Base-by-base conservation (phyloP, 2,797 vertebrate genomes). In the Echeneis naucrates region DNA sequence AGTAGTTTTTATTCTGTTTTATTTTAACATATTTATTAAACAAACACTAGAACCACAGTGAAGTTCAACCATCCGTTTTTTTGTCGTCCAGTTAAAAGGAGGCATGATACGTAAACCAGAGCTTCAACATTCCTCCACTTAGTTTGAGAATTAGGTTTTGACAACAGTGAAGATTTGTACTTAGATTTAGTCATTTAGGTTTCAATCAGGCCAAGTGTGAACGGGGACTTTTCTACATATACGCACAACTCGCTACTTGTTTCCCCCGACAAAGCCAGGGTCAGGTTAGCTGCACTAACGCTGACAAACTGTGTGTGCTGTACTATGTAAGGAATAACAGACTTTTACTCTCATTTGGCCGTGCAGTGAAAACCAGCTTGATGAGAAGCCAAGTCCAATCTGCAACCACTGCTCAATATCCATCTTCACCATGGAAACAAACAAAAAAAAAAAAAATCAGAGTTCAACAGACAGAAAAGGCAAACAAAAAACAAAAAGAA, bases 401-500 rank as follows among this genome's bases (percentile, higher is more conserved):
- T 0, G 53, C 74, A 65, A 60, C n/a, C 30, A 10, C 33, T 16
- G 47, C 55, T 35, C 24, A 70, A 42, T 33, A 7, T 17, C 42
- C 56, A 47, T 23, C n/a, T 14, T 78, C 32, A 27, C 33, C 48
- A 26, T 19, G 37, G 23, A 78, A 57, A 63, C 61, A 14, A 19
- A 37, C 74, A 78, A 68, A 55, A 56, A 33, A 64, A n/a, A n/a
- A n/a, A n/a, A n/a, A n/a, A n/a, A n/a, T n/a, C 47, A 11, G 59
- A 69, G 16, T 69, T 78, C 4, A 68, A 68, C 45, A 80, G 42
- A 67, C 51, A 2, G 35, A 53, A 77, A 45, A 73, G 14, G 1
- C 42, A 68, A 23, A n/a, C n/a, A n/a, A n/a, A n/a, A n/a, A n/a
- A n/a, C n/a, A n/a, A n/a, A n/a, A n/a, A n/a, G n/a, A n/a, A n/a